A percentile compares a stretch with the other conserved stretches of the same genome.
Conservation (phyloP, 2,888 invertebrate species). For the Trypoxylon attenuatum region DNA sequence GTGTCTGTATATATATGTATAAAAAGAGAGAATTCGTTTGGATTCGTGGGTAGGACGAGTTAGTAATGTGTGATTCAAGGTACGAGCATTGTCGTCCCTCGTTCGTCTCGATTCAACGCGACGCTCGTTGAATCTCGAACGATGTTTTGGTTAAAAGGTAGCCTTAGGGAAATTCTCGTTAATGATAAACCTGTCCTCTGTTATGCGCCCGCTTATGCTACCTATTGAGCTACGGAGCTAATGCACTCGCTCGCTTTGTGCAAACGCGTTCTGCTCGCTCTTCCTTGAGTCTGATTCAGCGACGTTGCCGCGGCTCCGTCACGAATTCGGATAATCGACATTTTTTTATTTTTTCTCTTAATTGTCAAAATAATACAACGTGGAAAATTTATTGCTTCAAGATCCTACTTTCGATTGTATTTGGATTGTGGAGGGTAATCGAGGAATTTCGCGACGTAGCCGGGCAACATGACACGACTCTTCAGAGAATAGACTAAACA, state of each 20-base stretch:
- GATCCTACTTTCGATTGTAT: background rate
- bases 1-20: conserved; percentile 35
- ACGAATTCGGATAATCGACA: too few relatives aligned
- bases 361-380: conserved; percentile 11
- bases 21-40: conserved; percentile 42
- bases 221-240: conserved; percentile 55
- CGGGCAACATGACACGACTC: conserved; percentile 67
- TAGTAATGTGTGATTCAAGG: conserved; percentile 51
- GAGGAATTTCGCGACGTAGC: conserved; percentile 57
- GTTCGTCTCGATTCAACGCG: conserved; percentile 9
- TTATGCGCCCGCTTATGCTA: conserved; percentile 55
- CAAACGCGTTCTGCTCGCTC: conserved; percentile 49
- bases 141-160: conserved; percentile 54
- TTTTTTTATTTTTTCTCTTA: too few relatives aligned
- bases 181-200: conserved; percentile 57
- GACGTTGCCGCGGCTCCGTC: conserved; percentile 68
- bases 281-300: conserved; percentile 57
- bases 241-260: conserved; percentile 40
- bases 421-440: background rate
- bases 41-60: conserved; percentile 48
- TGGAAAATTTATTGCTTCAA: background rate
- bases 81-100: conserved; percentile 44
- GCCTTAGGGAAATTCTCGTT: conserved; percentile 49
- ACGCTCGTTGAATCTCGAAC: conserved; percentile 18
- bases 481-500: conserved; percentile 65